These are phyloP conservation scores for Passer montanus DNA, from an alignment of 2,113 vertebrate species.

Conservation along the genomic window DNA sequence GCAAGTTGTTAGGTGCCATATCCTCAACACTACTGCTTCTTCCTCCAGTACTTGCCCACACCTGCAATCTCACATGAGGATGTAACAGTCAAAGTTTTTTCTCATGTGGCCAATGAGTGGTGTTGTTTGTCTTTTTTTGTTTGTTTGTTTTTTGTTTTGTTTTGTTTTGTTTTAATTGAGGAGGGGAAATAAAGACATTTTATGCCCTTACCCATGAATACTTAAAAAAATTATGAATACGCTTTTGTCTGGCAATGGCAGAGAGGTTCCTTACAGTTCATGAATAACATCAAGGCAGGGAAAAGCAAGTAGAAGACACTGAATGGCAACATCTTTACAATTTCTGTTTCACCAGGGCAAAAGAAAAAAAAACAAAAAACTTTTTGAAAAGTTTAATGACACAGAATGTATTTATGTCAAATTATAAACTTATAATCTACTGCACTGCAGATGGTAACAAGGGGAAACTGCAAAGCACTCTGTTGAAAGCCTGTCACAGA, in stretches of 20 bases:
- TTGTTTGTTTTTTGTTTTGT: too few species aligned
- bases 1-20: neutral
- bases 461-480: neutral
- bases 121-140: neutral
- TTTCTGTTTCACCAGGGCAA: neutral
- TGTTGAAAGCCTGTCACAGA: neutral
- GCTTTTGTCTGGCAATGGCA: neutral
- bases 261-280: neutral
- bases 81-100: neutral
- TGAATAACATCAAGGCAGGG: neutral
- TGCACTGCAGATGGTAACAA: neutral
- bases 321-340: neutral
- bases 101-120: neutral
- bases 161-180: neutral
- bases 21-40: neutral
- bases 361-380: neutral
- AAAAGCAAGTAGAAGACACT: neutral
- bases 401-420: neutral
- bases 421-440: neutral
- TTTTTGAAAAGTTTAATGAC: neutral
- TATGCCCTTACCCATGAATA: neutral
- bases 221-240: neutral
- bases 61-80: neutral
- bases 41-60: neutral
- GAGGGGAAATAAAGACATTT: neutral